These are phyloP conservation scores for Chrysocyon brachyurus DNA, from an alignment of 2,797 vertebrate species.

Conservation along the genomic window DNA sequence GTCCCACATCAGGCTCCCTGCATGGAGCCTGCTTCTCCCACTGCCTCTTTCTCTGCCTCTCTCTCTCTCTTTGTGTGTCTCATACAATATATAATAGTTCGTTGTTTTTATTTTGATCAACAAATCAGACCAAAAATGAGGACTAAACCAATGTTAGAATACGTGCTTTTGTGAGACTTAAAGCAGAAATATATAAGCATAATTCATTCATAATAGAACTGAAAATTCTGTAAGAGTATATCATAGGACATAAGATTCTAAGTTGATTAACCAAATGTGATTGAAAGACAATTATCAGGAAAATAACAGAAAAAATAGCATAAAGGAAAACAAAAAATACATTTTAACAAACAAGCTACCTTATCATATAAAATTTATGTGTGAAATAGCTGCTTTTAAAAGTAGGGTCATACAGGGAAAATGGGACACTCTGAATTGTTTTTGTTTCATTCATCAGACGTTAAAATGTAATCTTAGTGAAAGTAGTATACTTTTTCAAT, in stretches of 20 bases:
- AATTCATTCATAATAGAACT: background rate
- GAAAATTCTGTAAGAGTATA: background rate
- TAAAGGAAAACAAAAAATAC: background rate
- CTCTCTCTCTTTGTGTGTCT: too few species aligned
- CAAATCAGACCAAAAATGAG: background rate
- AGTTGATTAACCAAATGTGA: background rate
- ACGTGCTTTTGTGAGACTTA: background rate
- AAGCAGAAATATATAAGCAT: background rate
- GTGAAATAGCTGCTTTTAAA: background rate
- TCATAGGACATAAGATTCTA: background rate
- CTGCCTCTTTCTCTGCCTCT: too few species aligned
- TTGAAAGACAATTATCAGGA: background rate
- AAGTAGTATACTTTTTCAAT: background rate
- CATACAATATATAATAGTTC: background rate
- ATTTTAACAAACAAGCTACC: background rate
- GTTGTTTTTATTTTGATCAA: background rate
- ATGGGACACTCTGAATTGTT: background rate
- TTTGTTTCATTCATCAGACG: background rate
- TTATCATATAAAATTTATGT: background rate
- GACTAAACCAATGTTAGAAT: background rate
- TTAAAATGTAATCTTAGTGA: background rate
- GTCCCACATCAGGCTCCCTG: too few species aligned
- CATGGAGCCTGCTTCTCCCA: too few species aligned
- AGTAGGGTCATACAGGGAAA: background rate
- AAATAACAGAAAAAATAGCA: background rate